Percentiles rank a stretch among this genome's conserved stretches.
These are phyloP conservation scores for Philantomba maxwellii DNA, from an alignment of 2,113 vertebrate species.

Conservation along the genomic window DNA sequence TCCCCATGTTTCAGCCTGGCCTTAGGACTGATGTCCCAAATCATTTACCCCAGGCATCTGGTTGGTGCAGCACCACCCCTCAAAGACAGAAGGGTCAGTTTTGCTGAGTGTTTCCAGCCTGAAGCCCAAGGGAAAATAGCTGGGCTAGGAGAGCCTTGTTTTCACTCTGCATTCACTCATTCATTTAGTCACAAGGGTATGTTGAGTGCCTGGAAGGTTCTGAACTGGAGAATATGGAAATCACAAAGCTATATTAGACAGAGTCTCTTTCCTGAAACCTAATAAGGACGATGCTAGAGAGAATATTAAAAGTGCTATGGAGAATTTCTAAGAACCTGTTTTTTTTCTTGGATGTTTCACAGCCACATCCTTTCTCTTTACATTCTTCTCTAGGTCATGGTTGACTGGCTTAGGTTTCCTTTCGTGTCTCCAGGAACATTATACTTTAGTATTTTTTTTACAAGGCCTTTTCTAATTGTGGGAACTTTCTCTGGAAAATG, in stretches of 20 bases:
- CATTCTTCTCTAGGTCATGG: not conserved
- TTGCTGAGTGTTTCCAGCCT: not conserved
- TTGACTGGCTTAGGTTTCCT: not conserved
- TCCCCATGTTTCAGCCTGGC: not conserved
- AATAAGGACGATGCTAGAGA: not conserved
- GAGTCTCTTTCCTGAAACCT: not conserved
- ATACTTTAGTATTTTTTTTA: not conserved
- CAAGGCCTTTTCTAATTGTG: not conserved
- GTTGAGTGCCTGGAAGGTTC: not conserved
- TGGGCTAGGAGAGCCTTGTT: not conserved
- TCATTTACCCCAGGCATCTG: not conserved
- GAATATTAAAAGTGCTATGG: not conserved
- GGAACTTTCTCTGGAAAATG: conserved; percentile 29
- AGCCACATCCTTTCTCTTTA: not conserved
- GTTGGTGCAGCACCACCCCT: not conserved
- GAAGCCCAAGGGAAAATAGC: not conserved
- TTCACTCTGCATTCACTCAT: not conserved
- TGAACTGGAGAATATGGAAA: not conserved
- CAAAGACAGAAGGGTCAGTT: not conserved
- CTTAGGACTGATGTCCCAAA: not conserved
- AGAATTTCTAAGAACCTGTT: not conserved
- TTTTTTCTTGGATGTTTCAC: not conserved
- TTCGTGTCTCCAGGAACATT: not conserved
- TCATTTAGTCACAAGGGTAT: not conserved
- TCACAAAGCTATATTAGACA: not conserved